Percentiles rank a stretch among this genome's conserved stretches.
phyloP scores from a whole-genome alignment of 2,113 vertebrate genomes.

The Atlantisia rogersi region DNA sequence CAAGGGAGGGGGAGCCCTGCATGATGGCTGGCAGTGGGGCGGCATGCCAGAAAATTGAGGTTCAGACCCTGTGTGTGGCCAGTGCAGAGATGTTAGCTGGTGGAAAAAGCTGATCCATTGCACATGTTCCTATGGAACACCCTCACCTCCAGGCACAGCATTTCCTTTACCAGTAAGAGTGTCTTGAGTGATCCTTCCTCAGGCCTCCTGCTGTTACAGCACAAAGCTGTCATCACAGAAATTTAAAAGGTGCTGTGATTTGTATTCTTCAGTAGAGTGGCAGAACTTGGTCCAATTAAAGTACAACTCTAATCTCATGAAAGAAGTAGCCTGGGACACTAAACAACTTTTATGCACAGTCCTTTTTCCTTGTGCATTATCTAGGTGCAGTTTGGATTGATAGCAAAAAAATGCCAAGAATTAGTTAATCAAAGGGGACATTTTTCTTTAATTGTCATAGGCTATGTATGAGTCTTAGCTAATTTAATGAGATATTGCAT shows the following conservation, averaged over 20 bases:
- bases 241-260: background rate
- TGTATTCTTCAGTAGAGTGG: background rate
- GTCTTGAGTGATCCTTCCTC: background rate
- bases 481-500: background rate
- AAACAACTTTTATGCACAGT: fast-evolving
- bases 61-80: fast-evolving
- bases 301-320: fast-evolving
- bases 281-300: background rate
- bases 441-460: background rate
- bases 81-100: fast-evolving
- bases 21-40: fast-evolving
- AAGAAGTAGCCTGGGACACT: background rate
- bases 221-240: background rate
- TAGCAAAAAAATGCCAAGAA: background rate
- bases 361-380: background rate
- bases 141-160: background rate
- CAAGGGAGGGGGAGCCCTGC: background rate
- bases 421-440: background rate
- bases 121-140: background rate
- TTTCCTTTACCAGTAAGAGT: background rate
- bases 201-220: background rate
- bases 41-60: fast-evolving
- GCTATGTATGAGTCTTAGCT: background rate
- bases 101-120: fast-evolving
- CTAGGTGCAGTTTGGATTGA: background rate